Conservation (phyloP, 2,797 vertebrate genomes). For the Malacoraja senta region DNA sequence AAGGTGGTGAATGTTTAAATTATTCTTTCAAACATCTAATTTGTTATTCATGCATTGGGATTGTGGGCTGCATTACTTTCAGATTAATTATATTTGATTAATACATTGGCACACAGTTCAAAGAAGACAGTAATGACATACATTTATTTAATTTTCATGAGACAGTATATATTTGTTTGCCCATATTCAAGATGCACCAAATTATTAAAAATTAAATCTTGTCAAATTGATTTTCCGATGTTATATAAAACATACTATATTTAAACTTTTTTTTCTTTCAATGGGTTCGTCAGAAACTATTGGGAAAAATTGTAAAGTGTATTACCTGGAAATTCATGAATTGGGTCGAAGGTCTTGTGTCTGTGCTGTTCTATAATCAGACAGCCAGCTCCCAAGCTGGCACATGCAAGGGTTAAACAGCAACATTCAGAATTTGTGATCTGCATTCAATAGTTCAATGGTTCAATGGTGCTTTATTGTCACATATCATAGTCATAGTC, state of each 20-base stretch:
- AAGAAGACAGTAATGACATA: conserved; percentile 19
- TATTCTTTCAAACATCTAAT: conserved; percentile 15
- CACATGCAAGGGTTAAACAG: background rate
- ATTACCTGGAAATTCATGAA: background rate
- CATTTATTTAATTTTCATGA: conserved; percentile 33
- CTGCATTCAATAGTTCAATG: no score
- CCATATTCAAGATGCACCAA: background rate
- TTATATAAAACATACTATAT: background rate
- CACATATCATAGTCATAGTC: no score
- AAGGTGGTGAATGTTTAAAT: conserved; percentile 21
- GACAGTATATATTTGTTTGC: conserved; percentile 6
- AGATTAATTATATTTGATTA: conserved; percentile 35
- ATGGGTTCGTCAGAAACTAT: background rate
- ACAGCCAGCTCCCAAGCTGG: background rate
- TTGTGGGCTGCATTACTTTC: background rate
- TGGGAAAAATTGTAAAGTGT: background rate
- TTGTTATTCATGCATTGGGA: conserved; percentile 26
- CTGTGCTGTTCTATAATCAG: background rate
- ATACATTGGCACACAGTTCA: conserved; percentile 16
- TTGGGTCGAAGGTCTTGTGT: background rate
- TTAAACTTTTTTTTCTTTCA: background rate
- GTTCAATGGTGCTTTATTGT: no score
- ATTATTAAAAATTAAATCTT: conserved; percentile 25
- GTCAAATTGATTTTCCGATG: background rate
- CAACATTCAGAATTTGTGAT: background rate